phyloP scores from a whole-genome alignment of 2,888 invertebrate species.

The Neocrepidodera transversa region DNA sequence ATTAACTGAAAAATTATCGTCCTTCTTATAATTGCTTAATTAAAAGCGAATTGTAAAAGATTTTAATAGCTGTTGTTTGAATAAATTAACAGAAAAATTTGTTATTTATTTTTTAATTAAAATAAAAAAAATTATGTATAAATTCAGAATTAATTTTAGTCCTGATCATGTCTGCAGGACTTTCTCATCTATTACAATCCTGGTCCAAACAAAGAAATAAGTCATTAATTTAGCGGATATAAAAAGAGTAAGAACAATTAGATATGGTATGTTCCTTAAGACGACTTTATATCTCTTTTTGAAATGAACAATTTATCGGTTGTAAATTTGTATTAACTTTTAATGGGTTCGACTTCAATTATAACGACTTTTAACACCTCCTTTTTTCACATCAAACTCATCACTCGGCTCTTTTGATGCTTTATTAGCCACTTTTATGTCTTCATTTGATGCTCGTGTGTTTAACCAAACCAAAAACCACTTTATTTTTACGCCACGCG shows the following conservation, averaged over 20 bases:
- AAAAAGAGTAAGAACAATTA: neutral
- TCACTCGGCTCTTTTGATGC: conserved; percentile 10
- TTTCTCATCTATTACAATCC: no score
- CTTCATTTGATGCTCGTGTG: conserved; percentile 7
- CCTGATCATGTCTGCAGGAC: no score
- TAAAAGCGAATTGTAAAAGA: no score
- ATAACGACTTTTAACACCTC: conserved; percentile 8
- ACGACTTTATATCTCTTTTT: conserved; percentile 15
- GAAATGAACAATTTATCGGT: conserved; percentile 35
- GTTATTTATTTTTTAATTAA: no score
- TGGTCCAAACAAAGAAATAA: conserved; percentile 1
- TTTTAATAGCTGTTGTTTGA: no score
- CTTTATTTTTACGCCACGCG: no score
- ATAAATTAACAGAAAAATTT: no score
- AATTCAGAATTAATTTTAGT: no score
- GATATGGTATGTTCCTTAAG: neutral
- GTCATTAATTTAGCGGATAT: conserved; percentile 5
- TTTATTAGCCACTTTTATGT: conserved; percentile 1
- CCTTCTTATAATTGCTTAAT: no score
- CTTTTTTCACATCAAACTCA: conserved; percentile 10
- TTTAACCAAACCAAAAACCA: neutral
- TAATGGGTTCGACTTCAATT: conserved; percentile 25
- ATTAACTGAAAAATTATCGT: no score
- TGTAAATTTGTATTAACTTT: conserved; percentile 34
- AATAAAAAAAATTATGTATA: no score